phyloP scores from a whole-genome alignment of 2,797 vertebrate genomes.

The Onychomys leucogaster region DNA sequence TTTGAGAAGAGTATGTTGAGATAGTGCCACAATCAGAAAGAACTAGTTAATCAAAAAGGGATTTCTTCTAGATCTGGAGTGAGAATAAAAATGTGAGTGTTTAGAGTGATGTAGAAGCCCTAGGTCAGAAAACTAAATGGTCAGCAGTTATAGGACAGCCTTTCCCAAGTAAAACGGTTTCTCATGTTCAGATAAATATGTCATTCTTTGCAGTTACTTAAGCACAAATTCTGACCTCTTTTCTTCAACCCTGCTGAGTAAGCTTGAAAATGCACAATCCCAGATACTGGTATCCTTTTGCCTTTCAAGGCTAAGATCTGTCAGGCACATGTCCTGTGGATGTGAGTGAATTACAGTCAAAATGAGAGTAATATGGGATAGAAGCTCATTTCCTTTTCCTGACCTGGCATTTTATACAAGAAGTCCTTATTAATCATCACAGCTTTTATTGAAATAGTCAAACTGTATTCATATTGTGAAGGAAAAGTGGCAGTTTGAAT shows the following conservation, averaged over 20 bases:
- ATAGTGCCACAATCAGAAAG: not conserved
- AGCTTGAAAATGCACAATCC: constrained; percentile 69
- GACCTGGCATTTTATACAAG: constrained; percentile 52
- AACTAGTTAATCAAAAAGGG: not conserved
- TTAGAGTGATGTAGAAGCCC: constrained; percentile 30
- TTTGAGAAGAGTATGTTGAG: not conserved
- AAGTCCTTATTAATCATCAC: constrained; percentile 50
- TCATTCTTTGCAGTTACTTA: constrained; percentile 68
- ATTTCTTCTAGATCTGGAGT: not conserved
- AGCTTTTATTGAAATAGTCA: constrained; percentile 55
- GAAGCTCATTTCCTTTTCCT: constrained; percentile 60
- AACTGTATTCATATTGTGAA: constrained; percentile 7
- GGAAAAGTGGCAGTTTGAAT: constrained; percentile 37
- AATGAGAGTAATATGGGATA: constrained; percentile 48
- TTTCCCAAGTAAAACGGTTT: constrained; percentile 55
- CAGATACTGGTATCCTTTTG: constrained; percentile 26
- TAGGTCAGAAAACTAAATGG: not conserved
- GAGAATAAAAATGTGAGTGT: constrained; percentile 1
- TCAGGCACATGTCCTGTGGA: not conserved
- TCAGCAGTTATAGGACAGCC: constrained; percentile 58
- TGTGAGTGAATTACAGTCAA: constrained; percentile 60
- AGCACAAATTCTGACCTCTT: constrained; percentile 72
- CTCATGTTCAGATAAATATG: constrained; percentile 66
- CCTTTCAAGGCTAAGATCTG: constrained; percentile 57
- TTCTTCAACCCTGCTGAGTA: constrained; percentile 68